phyloP scores from a whole-genome alignment of 1,140 invertebrate genomes.

The Pseudomyrmex concolor region DNA sequence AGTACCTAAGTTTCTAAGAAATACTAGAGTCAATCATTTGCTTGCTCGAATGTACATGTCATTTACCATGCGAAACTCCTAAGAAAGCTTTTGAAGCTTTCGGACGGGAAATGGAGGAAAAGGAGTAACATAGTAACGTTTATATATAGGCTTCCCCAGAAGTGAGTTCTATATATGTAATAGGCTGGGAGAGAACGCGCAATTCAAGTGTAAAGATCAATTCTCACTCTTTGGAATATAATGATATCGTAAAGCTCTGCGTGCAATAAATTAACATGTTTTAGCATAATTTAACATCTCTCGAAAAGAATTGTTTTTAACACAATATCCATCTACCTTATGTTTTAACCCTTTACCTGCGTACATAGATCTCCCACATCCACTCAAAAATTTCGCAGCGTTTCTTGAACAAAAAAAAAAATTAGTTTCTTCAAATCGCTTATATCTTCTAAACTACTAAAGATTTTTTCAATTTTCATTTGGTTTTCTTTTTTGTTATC shows the following conservation, averaged over 20 bases:
- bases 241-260: not conserved
- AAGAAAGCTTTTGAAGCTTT: constrained; percentile 31
- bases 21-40: constrained; percentile 34
- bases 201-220: constrained; percentile 2
- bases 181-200: not conserved
- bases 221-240: not conserved
- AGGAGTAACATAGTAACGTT: constrained; percentile 16
- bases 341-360: no score
- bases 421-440: no score
- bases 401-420: no score
- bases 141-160: constrained; percentile 53
- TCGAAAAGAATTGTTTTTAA: no score
- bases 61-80: constrained; percentile 12
- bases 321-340: no score
- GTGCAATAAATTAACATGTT: not conserved
- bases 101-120: constrained; percentile 29
- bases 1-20: constrained; percentile 48
- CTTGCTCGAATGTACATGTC: constrained; percentile 19
- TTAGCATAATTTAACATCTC: not conserved
- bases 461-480: no score
- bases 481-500: no score
- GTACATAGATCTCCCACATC: no score
- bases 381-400: no score
- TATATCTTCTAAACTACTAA: no score
- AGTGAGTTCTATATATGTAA: constrained; percentile 3